Evolutionary conservation across 2,888 invertebrate genomes (phyloP), one percentile per base, ranked within the genome.

Genomic region (Steinernema scapterisci): DNA sequence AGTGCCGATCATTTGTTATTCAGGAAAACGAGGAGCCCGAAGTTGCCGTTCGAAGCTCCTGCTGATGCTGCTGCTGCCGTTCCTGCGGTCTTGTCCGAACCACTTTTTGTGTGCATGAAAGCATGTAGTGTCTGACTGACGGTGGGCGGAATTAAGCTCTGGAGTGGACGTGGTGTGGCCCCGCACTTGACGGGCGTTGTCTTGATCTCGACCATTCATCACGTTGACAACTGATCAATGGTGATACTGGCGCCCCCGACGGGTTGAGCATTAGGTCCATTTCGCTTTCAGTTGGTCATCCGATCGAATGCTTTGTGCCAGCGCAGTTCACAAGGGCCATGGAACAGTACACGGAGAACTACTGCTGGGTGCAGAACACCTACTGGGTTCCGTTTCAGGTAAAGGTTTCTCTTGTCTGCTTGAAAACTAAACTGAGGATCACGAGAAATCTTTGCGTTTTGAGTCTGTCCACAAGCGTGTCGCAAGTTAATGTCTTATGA

Each of bases 281-380:
- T n/a, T 71, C 16, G 21, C 13, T 72, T 75, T 38, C 48, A 80
- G 80, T 89, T 45, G 90, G 90, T 21, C 89, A 90, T 81, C 89
- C 90, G 51, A 89, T 90, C 77, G 89, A 89, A 83, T 90, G 90
- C 82, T 90, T 90, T 88, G 89, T 89, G 75, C 90, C 90, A 21
- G 89, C 89, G 1, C 89, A 89, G 81, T 90, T 90, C 83, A 89
- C 89, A 52, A 88, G 89, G 73, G 89, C 89, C 76, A 89, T 89
- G 88, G 89, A 89, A 79, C 89, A 90, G 79, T 90, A 90, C 84
- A 89, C 90, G 71, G 90, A 90, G 85, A 89, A 89, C 82, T 89
- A 89, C 70, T 89, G 89, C 83, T 89, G 89, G 89, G 83, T 86
- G 9, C 86, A 87, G 77, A 84, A 86, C 75, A 87, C 87, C 3